phyloP scores from a whole-genome alignment of 2,888 invertebrate species.

The Leptura quadrifasciata region DNA sequence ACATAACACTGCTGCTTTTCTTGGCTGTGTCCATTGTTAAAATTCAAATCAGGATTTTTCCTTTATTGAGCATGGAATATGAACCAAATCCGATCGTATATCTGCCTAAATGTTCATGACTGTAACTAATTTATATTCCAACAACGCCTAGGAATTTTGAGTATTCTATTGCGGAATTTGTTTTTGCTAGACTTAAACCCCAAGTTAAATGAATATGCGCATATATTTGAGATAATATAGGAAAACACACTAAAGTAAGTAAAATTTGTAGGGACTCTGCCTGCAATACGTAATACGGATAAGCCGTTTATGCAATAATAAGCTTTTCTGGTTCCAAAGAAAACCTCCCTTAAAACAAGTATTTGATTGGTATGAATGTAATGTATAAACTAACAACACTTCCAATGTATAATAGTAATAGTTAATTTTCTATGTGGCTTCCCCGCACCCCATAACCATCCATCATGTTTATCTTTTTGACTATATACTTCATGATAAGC shows the following conservation, averaged over 20 bases:
- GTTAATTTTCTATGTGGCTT: no score
- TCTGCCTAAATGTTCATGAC: neutral
- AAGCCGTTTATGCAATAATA: no score
- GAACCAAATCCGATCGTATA: conserved; percentile 7
- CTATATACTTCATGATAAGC: no score
- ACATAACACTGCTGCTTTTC: conserved; percentile 7
- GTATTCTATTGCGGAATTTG: neutral
- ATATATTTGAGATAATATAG: neutral
- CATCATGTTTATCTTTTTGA: no score
- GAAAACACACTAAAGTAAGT: neutral
- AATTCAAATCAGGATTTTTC: neutral
- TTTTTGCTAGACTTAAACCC: neutral
- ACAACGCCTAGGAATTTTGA: neutral
- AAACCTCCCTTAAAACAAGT: no score
- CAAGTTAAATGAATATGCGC: neutral
- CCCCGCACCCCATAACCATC: no score
- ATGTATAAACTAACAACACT: no score
- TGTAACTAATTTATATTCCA: neutral
- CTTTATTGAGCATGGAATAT: neutral
- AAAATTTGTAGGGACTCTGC: neutral
- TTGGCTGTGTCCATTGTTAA: conserved; percentile 1
- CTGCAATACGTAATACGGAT: neutral
- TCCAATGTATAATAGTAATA: no score
- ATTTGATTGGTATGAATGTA: no score
- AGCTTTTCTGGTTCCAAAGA: no score